phyloP scores from a whole-genome alignment of 2,888 invertebrate species.

The Drosophila meridionalis region DNA sequence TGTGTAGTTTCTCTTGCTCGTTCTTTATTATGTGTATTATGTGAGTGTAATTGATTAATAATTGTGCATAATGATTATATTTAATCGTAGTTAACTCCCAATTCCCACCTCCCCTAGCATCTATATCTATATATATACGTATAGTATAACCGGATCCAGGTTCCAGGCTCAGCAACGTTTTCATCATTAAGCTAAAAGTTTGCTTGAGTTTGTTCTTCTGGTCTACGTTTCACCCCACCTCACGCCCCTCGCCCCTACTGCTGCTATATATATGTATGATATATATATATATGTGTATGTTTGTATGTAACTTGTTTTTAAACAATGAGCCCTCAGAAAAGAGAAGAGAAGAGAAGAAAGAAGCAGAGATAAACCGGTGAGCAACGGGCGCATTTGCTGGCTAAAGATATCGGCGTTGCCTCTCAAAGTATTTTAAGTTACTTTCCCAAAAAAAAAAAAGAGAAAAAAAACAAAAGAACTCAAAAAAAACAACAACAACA shows the following conservation, averaged over 20 bases:
- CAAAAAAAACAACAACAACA: conserved; percentile 1
- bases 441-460: conserved; percentile 10
- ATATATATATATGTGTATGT: conserved; percentile 35
- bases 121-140: neutral
- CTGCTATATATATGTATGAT: conserved; percentile 31
- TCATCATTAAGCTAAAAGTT: conserved; percentile 8
- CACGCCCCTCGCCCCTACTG: conserved; percentile 8
- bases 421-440: conserved; percentile 57
- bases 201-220: conserved; percentile 19
- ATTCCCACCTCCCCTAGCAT: neutral
- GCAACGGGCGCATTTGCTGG: conserved; percentile 82
- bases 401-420: conserved; percentile 80
- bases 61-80: conserved; percentile 16
- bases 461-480: neutral
- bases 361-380: conserved; percentile 50
- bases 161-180: conserved; percentile 25
- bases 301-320: conserved; percentile 32
- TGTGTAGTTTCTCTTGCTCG: conserved; percentile 56
- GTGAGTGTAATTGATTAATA: conserved; percentile 47
- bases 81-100: conserved; percentile 10
- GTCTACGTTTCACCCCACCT: neutral
- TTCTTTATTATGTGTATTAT: conserved; percentile 16
- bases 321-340: conserved; percentile 47
- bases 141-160: neutral
- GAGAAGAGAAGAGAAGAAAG: conserved; percentile 23